These are phyloP conservation scores for Oryzias woworae DNA, from an alignment of 2,113 vertebrate species.

Conservation along the genomic window DNA sequence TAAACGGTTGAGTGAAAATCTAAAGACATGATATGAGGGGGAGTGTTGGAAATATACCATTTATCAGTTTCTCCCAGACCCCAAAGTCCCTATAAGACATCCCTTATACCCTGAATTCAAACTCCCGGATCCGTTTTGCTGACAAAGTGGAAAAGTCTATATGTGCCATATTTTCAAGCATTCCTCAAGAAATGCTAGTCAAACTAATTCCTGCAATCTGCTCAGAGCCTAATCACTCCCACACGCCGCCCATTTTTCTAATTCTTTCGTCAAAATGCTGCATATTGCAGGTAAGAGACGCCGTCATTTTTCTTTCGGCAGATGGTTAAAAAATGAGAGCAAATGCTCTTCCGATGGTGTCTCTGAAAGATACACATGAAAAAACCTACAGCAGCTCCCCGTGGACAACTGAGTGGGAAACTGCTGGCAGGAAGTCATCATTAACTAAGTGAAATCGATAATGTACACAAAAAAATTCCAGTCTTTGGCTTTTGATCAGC, in stretches of 20 bases:
- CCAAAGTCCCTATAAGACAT: too few species aligned
- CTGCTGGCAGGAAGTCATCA: slow-evolving; percentile 57
- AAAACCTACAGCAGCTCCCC: slow-evolving; percentile 43
- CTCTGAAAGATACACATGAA: slow-evolving; percentile 23
- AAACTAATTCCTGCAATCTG: slow-evolving; percentile 4
- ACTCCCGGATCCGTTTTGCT: background rate
- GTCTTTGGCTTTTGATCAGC: slow-evolving; percentile 18
- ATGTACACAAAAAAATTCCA: slow-evolving; percentile 33
- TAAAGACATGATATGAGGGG: too few species aligned
- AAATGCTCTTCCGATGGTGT: slow-evolving; percentile 11
- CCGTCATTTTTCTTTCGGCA: slow-evolving; percentile 16
- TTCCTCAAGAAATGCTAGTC: background rate
- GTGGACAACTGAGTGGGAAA: slow-evolving; percentile 47
- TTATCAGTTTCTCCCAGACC: too few species aligned
- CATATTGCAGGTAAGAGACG: slow-evolving; percentile 4
- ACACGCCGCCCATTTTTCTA: slow-evolving; percentile 12
- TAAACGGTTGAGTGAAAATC: too few species aligned
- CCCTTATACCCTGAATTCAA: too few species aligned
- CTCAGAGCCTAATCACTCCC: background rate
- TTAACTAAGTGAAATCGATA: slow-evolving; percentile 61
- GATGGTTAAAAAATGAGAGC: slow-evolving; percentile 17
- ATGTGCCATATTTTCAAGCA: background rate
- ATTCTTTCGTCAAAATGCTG: slow-evolving; percentile 34
- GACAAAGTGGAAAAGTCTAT: background rate
- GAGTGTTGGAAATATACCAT: too few species aligned